Conservation (phyloP, 2,113 vertebrate species). For the Bubo scandiacus region DNA sequence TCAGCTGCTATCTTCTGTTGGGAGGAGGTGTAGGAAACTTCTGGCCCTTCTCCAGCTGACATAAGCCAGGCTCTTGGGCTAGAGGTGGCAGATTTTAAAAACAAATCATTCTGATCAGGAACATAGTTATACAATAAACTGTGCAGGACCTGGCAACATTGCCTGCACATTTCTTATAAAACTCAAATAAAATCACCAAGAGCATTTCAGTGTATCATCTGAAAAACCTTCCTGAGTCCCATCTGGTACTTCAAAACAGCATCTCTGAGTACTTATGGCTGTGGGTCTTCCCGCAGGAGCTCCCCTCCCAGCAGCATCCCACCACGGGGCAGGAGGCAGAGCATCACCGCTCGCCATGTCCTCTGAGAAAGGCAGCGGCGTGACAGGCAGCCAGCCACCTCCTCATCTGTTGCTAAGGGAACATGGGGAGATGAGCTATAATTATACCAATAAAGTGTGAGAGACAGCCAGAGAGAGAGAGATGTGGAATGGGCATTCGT, state of each 20-base stretch:
- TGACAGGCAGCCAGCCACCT: neutral
- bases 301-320: neutral
- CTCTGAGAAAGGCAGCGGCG: neutral
- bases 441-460: constrained; percentile 38
- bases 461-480: neutral
- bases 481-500: neutral
- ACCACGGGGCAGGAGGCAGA: neutral
- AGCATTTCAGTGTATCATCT: neutral
- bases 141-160: neutral
- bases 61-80: neutral
- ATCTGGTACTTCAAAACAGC: neutral
- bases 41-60: neutral
- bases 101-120: neutral
- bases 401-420: constrained; percentile 53
- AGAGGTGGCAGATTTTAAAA: neutral
- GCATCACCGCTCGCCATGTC: neutral
- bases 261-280: neutral
- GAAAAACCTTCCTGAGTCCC: neutral
- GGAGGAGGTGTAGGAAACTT: neutral
- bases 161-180: neutral
- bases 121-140: neutral
- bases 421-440: constrained; percentile 16
- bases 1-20: neutral
- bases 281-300: neutral
- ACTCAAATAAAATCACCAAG: neutral